These are phyloP conservation scores for Catharus fuscescens DNA, from an alignment of 2,113 vertebrate species.

Conservation along the genomic window DNA sequence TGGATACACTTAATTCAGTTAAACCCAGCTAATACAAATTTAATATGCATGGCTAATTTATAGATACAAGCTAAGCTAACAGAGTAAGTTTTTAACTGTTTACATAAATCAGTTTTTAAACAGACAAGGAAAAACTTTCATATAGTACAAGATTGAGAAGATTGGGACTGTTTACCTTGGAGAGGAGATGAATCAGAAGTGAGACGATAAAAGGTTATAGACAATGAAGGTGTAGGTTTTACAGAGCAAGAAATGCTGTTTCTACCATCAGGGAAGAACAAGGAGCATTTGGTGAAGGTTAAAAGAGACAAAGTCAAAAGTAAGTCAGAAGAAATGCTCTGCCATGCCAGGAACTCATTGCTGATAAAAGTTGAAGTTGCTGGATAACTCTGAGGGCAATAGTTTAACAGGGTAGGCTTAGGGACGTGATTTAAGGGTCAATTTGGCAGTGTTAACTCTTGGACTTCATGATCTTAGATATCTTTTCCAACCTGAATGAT, in stretches of 20 bases:
- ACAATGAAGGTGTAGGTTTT: background rate
- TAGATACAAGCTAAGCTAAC: conserved; percentile 41
- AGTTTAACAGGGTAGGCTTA: background rate
- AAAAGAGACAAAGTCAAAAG: conserved; percentile 14
- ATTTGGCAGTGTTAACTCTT: background rate
- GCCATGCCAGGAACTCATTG: background rate
- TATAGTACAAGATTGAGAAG: conserved; percentile 3
- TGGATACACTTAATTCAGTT: conserved; percentile 36
- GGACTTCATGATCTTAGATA: background rate
- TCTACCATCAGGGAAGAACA: background rate
- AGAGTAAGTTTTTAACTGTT: conserved; percentile 44
- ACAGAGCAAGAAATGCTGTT: background rate
- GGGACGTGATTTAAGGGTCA: background rate
- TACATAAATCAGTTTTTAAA: conserved; percentile 60
- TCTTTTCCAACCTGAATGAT: background rate
- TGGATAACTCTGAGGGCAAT: background rate
- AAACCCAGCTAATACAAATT: conserved; percentile 37
- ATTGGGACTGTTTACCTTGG: conserved; percentile 50
- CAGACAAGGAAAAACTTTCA: conserved; percentile 33
- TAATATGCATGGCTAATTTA: conserved; percentile 38
- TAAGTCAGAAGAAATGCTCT: background rate
- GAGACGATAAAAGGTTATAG: conserved; percentile 54
- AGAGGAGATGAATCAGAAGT: conserved; percentile 46
- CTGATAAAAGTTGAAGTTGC: fast-evolving
- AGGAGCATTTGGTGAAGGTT: background rate